Conservation (phyloP, 2,888 invertebrate species). For the Acanthoscelides obtectus region DNA sequence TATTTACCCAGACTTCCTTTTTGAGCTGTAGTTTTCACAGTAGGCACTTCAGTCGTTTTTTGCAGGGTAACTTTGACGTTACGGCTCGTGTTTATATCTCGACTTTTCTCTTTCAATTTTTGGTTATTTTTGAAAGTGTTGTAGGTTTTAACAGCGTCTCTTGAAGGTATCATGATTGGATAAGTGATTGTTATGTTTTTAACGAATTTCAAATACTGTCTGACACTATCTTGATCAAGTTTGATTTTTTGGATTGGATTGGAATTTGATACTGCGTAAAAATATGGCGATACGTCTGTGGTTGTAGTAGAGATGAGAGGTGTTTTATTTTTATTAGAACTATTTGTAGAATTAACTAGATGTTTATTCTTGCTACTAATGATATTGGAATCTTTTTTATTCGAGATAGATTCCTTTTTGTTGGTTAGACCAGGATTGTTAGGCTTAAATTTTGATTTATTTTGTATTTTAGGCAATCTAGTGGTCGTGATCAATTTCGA, state of each 20-base stretch:
- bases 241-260: slow-evolving; percentile 35
- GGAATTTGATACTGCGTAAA: slow-evolving; percentile 38
- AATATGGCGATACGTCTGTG: slow-evolving; percentile 37
- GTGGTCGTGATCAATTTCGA: slow-evolving; percentile 28
- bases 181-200: slow-evolving; percentile 56
- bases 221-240: slow-evolving; percentile 36
- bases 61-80: slow-evolving; percentile 41
- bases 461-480: slow-evolving; percentile 30
- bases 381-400: slow-evolving; percentile 23
- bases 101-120: slow-evolving; percentile 47
- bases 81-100: slow-evolving; percentile 45
- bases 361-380: slow-evolving; percentile 25
- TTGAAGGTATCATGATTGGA: slow-evolving; percentile 59
- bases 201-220: slow-evolving; percentile 41
- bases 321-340: slow-evolving; percentile 24
- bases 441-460: slow-evolving; percentile 31
- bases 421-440: slow-evolving; percentile 3
- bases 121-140: slow-evolving; percentile 40
- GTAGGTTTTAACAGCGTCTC: slow-evolving; percentile 40
- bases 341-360: neutral
- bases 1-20: slow-evolving; percentile 21
- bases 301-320: slow-evolving; percentile 23
- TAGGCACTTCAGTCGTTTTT: slow-evolving; percentile 33
- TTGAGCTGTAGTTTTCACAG: slow-evolving; percentile 9
- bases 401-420: slow-evolving; percentile 23